phyloP scores from a whole-genome alignment of 2,888 invertebrate species.

The Agonopterix alstromeriana region DNA sequence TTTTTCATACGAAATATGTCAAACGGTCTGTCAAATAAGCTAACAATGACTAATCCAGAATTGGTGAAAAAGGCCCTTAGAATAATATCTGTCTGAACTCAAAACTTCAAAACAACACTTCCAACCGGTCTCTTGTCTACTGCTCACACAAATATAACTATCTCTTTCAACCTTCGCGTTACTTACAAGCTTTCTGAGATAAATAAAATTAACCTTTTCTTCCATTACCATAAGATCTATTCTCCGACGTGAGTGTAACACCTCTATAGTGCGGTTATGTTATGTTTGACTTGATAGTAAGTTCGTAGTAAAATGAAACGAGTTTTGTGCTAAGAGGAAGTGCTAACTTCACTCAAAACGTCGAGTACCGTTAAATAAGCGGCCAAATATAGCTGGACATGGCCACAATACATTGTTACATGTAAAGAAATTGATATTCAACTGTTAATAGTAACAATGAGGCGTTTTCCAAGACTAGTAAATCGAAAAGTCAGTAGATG shows the following conservation, averaged over 20 bases:
- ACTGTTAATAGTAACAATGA: too few species aligned
- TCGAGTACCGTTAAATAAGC: constrained; percentile 52
- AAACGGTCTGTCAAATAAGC: too few species aligned
- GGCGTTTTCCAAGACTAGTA: too few species aligned
- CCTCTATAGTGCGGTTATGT: background rate
- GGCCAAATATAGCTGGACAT: constrained; percentile 37
- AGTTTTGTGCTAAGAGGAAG: constrained; percentile 57
- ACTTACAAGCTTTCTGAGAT: constrained; percentile 18
- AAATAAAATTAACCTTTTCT: constrained; percentile 9
- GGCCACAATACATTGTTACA: constrained; percentile 3
- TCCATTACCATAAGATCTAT: constrained; percentile 2
- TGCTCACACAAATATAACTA: constrained; percentile 19
- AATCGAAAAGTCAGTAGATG: too few species aligned
- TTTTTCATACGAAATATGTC: too few species aligned
- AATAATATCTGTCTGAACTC: too few species aligned
- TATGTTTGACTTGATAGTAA: constrained; percentile 24
- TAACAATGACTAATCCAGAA: too few species aligned
- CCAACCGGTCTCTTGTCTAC: constrained; percentile 38
- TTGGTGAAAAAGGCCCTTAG: too few species aligned
- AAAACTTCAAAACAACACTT: constrained; percentile 11
- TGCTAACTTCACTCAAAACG: constrained; percentile 52
- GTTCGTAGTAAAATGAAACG: constrained; percentile 50
- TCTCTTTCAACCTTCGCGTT: constrained; percentile 23
- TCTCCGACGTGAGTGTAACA: background rate
- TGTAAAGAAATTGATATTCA: too few species aligned